These are phyloP conservation scores for Holacanthella duospinosa DNA, from an alignment of 2,888 invertebrate genomes.

Conservation along the genomic window DNA sequence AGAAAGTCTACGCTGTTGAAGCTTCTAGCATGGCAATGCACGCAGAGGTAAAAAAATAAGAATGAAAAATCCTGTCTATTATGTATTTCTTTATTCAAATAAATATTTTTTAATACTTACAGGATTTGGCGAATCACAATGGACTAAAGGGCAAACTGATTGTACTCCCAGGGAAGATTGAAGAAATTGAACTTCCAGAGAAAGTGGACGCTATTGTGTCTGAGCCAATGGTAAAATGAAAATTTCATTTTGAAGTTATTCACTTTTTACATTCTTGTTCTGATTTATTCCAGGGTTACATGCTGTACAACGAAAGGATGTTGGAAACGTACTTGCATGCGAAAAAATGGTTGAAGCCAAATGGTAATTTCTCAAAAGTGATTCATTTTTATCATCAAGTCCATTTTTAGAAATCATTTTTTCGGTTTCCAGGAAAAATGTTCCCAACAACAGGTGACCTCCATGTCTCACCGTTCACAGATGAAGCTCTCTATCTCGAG, in stretches of 20 bases:
- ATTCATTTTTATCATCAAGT: slow-evolving; percentile 6
- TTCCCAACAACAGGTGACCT: slow-evolving; percentile 93
- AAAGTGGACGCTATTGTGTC: slow-evolving; percentile 94
- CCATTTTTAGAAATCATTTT: slow-evolving; percentile 16
- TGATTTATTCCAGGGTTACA: slow-evolving; percentile 66
- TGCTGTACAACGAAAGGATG: slow-evolving; percentile 99
- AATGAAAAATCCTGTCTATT: background rate
- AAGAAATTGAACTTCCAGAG: slow-evolving; percentile 92
- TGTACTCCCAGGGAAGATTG: slow-evolving; percentile 95
- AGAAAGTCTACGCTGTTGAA: slow-evolving; percentile 96
- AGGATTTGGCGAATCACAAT: slow-evolving; percentile 79
- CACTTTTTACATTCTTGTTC: too few species aligned
- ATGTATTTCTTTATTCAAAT: background rate
- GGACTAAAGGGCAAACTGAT: slow-evolving; percentile 74
- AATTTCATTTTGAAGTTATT: background rate
- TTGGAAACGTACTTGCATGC: slow-evolving; percentile 96
- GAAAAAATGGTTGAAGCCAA: slow-evolving; percentile 88
- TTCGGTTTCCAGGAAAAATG: slow-evolving; percentile 85
- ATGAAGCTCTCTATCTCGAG: slow-evolving; percentile 94
- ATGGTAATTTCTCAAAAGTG: slow-evolving; percentile 44
- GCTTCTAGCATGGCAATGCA: slow-evolving; percentile 98
- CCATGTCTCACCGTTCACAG: slow-evolving; percentile 94
- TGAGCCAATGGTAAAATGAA: slow-evolving; percentile 68
- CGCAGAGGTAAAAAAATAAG: slow-evolving; percentile 53
- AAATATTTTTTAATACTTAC: slow-evolving; percentile 27